Percentiles rank a stretch among this genome's conserved stretches.
phyloP scores from a whole-genome alignment of 1,140 invertebrate genomes.

The Neelides sp. region DNA sequence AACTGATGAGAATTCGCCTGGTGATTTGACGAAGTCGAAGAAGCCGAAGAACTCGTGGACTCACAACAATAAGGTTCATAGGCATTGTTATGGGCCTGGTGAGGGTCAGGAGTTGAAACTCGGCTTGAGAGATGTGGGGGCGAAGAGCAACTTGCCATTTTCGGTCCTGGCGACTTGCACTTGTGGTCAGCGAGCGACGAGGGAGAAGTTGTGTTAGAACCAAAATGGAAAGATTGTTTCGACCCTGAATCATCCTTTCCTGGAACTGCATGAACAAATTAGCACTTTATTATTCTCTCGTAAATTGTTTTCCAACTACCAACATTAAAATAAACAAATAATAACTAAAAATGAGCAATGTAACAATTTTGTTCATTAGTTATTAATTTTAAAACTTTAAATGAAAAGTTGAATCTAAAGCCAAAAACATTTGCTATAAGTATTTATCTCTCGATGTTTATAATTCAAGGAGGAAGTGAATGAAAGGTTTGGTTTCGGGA shows the following conservation, averaged over 20 bases:
- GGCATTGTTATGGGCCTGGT: conserved; percentile 1
- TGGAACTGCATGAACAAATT: too few relatives aligned
- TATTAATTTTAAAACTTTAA: too few relatives aligned
- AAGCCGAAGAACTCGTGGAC: conserved; percentile 23
- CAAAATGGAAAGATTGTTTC: conserved; percentile 22
- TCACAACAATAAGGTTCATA: conserved; percentile 26
- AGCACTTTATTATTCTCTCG: too few relatives aligned
- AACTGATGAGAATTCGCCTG: too few relatives aligned
- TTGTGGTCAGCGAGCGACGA: conserved; percentile 19
- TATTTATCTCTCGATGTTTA: too few relatives aligned
- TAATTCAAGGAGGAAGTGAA: conserved; percentile 6
- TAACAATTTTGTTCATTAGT: too few relatives aligned
- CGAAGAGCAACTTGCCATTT: conserved; percentile 14
- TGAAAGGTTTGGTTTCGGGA: not conserved
- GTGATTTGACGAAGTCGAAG: conserved; percentile 20
- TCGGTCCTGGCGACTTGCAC: conserved; percentile 17
- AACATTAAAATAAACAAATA: too few relatives aligned
- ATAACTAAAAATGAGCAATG: too few relatives aligned
- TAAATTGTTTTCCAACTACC: too few relatives aligned
- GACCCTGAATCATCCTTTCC: conserved; percentile 17
- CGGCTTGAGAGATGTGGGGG: conserved; percentile 18
- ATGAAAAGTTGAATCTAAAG: too few relatives aligned
- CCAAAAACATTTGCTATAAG: too few relatives aligned
- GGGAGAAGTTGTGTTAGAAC: conserved; percentile 18
- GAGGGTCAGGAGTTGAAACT: conserved; percentile 18